Percentiles rank a stretch among this genome's conserved stretches.
Conservation (phyloP, 1,140 invertebrate genomes). For the Magallana ariakensis region DNA sequence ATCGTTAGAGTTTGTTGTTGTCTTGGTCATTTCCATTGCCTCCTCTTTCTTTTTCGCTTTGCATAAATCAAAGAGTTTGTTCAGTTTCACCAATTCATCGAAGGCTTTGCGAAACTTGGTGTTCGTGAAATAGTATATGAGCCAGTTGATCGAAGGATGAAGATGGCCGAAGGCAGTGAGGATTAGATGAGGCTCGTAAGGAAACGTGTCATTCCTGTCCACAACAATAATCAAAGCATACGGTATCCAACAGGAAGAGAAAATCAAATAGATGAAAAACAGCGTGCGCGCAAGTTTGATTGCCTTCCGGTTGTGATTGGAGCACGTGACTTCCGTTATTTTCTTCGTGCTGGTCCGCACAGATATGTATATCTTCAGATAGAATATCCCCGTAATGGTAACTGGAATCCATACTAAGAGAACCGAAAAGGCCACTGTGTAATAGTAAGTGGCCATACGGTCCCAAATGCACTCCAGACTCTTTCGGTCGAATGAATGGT, state of each 20-base stretch:
- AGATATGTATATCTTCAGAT: conserved; percentile 63
- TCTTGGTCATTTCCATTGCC: conserved; percentile 4
- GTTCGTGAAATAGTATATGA: conserved; percentile 66
- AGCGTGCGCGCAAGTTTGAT: conserved; percentile 59
- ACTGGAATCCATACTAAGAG: conserved; percentile 68
- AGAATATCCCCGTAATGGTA: conserved; percentile 62
- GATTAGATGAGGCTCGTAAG: conserved; percentile 58
- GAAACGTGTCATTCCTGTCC: conserved; percentile 57
- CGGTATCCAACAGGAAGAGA: conserved; percentile 66
- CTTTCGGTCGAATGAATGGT: conserved; percentile 70
- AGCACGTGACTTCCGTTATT: conserved; percentile 20
- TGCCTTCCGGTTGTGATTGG: conserved; percentile 35
- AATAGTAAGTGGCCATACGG: conserved; percentile 69
- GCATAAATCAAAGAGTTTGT: conserved; percentile 29
- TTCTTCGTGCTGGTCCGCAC: conserved; percentile 36
- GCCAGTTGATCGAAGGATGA: conserved; percentile 67
- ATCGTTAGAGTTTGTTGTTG: not conserved
- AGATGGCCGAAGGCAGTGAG: conserved; percentile 66
- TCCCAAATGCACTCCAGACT: conserved; percentile 72
- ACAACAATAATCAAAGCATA: conserved; percentile 63
- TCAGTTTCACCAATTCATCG: not conserved
- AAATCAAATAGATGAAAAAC: conserved; percentile 66
- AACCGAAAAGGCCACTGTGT: conserved; percentile 69
- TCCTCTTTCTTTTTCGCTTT: not conserved
- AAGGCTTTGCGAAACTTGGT: conserved; percentile 64